Evolutionary conservation across 2,113 vertebrate species (phyloP).

Genomic region (Podocnemis expansa): DNA sequence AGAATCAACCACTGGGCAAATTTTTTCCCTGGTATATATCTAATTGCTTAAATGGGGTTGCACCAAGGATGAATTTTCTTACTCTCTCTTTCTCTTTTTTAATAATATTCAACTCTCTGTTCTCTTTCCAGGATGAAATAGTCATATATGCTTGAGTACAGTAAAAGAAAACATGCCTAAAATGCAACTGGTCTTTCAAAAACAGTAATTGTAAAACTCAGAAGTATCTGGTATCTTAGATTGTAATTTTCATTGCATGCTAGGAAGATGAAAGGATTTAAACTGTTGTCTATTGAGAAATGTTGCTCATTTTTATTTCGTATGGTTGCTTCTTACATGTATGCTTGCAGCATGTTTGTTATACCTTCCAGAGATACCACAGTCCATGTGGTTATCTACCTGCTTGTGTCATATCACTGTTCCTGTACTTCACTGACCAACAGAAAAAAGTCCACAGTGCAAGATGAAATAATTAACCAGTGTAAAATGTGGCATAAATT

Average conservation of each 20-base stretch:
- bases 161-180: neutral
- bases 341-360: neutral
- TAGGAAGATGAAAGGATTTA: neutral
- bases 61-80: neutral
- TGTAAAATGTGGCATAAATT: neutral
- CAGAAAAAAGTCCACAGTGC: neutral
- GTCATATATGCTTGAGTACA: neutral
- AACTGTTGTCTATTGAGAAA: neutral
- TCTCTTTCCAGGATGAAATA: neutral
- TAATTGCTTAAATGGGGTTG: neutral
- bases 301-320: neutral
- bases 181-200: neutral
- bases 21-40: neutral
- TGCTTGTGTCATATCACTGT: neutral
- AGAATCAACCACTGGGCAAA: neutral
- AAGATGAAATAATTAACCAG: neutral
- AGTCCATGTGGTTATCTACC: neutral
- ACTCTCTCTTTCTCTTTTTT: neutral
- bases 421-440: conserved; percentile 11
- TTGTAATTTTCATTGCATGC: neutral
- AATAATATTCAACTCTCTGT: neutral
- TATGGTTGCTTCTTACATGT: neutral
- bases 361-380: neutral
- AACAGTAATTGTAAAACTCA: neutral
- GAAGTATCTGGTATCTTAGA: neutral